phyloP scores from a whole-genome alignment of 1,140 invertebrate genomes.

The Rhagoletis pomonella region DNA sequence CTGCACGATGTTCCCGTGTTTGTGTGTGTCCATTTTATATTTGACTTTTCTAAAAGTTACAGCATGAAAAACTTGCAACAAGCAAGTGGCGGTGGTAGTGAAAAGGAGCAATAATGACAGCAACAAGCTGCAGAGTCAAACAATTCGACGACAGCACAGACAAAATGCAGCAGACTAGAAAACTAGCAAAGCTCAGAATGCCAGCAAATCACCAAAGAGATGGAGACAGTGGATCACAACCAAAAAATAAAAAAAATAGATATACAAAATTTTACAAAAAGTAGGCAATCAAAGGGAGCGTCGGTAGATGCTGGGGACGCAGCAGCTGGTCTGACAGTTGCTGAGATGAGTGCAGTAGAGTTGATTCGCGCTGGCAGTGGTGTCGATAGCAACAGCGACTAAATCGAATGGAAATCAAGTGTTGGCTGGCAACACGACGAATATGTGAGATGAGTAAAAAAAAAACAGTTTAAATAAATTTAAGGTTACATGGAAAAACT shows the following conservation, averaged over 20 bases:
- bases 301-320: neutral
- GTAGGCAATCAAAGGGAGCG: conserved; percentile 10
- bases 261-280: neutral
- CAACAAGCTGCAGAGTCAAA: neutral
- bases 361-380: neutral
- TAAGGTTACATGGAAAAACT: neutral
- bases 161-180: conserved; percentile 42
- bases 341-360: conserved; percentile 2
- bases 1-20: neutral
- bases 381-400: neutral
- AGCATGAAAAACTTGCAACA: conserved; percentile 31
- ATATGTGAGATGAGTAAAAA: neutral
- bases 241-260: neutral
- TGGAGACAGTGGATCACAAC: conserved; percentile 32
- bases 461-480: neutral
- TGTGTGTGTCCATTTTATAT: neutral
- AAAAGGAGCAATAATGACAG: neutral
- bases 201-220: neutral
- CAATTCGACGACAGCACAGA: neutral
- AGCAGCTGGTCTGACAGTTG: neutral
- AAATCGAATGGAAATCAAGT: conserved; percentile 34
- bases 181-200: conserved; percentile 30
- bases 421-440: conserved; percentile 6
- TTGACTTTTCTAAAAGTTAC: conserved; percentile 28
- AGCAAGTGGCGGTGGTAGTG: neutral